Base-by-base conservation (phyloP, 2,888 invertebrate genomes). In the Rapana venosa region DNA sequence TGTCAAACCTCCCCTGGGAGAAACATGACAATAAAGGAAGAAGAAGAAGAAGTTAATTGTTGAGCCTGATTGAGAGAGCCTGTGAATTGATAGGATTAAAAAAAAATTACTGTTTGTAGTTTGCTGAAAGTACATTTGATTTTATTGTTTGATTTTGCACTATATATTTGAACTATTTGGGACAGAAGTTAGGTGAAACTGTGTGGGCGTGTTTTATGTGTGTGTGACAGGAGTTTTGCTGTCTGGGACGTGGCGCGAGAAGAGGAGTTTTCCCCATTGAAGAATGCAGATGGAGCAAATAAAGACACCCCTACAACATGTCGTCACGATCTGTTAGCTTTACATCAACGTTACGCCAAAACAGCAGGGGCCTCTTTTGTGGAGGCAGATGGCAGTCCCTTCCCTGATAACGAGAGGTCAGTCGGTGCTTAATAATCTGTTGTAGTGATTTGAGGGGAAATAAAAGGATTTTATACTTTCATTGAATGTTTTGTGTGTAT, bases 191-290 rank as follows among this genome's bases (percentile, higher is more conserved):
- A 32, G 20, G 17, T 81, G 20, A 35, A 1, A 35, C 20, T 81
- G 81, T 35, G 81, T 81, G 81, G 35, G 35, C 35, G 35, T 81
- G 36, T 47, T 83, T 22, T 26, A 26, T 26, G 88, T 90, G 89
- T 77, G 88, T 94, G 94, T 92, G 94, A 94, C 94, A 95, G 95
- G 93, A 94, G 94, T 89, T 95, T 99, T 95, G 98, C 98, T 26
- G 98, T 98, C 13, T 98, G 99, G 97, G 96, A 96, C 91, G 99
- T 99, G 96, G 98, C 98, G 0, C 97, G 99, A 84, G 98, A 98
- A 93, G 98, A 98, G 91, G 99, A 99, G 96, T 99, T 99, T 96
- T 98, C 99, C 93, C 99, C 99, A 0, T 96, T 99, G 92, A 99
- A 99, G 96, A 99, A 99, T 96, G 97, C 98, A 0, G 98, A 99